Evolutionary conservation across 1,140 invertebrate species (phyloP).

Genomic region (Tetragonula clypearis): DNA sequence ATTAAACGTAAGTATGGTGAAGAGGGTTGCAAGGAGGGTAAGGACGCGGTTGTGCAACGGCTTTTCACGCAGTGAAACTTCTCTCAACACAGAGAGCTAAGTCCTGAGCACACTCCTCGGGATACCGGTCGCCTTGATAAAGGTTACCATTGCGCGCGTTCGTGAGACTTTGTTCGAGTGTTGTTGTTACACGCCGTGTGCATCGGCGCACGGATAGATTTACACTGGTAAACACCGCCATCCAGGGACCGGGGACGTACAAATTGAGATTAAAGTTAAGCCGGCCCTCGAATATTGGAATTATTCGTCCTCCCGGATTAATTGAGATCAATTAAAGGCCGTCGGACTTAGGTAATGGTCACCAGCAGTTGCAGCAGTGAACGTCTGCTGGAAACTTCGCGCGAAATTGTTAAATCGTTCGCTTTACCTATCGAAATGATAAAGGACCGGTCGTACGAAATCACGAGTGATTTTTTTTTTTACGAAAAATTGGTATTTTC

Average conservation of each 20-base stretch:
- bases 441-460: too few species aligned
- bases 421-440: neutral
- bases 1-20: conserved; percentile 69
- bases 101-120: conserved; percentile 32
- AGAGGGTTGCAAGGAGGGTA: conserved; percentile 46
- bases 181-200: conserved; percentile 47
- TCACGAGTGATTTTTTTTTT: too few species aligned
- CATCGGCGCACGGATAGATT: conserved; percentile 63
- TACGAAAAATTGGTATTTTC: too few species aligned
- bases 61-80: conserved; percentile 28
- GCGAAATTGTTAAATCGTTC: neutral
- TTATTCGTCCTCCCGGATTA: conserved; percentile 53
- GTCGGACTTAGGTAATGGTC: neutral
- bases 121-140: conserved; percentile 43
- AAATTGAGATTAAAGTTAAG: conserved; percentile 69
- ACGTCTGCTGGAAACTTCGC: neutral
- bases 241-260: conserved; percentile 48
- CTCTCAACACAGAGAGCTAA: neutral
- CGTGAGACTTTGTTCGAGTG: conserved; percentile 8
- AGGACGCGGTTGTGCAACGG: conserved; percentile 25
- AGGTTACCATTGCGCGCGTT: conserved; percentile 43
- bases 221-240: conserved; percentile 68
- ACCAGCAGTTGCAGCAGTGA: neutral
- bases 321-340: conserved; percentile 34
- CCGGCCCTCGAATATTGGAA: conserved; percentile 33